A percentile compares a stretch with the other conserved stretches of the same genome.
phyloP scores from a whole-genome alignment of 1,140 invertebrate genomes.

The Hypsibius dujardini region DNA sequence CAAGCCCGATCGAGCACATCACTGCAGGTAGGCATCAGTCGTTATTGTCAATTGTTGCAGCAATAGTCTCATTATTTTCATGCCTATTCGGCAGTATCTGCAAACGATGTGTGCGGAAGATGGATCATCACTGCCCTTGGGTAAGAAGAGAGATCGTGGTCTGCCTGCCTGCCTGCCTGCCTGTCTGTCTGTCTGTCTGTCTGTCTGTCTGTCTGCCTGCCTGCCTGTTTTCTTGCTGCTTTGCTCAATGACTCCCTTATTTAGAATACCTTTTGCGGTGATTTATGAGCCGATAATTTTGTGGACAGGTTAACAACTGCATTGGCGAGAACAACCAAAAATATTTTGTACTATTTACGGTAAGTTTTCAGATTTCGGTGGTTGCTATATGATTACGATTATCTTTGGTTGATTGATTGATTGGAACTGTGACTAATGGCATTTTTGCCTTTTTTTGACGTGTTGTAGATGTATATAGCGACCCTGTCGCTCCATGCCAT shows the following conservation, averaged over 20 bases:
- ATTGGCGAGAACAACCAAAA: conserved; percentile 99
- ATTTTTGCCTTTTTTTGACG: not conserved
- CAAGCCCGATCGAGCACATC: conserved; percentile 93
- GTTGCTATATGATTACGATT: conserved; percentile 18
- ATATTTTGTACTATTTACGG: conserved; percentile 95
- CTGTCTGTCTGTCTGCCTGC: too few relatives aligned
- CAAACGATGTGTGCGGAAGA: conserved; percentile 70
- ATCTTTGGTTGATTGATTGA: too few relatives aligned
- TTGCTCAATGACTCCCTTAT: not conserved
- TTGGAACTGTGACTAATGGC: too few relatives aligned
- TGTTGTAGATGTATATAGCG: conserved; percentile 82
- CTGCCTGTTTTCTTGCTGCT: not conserved
- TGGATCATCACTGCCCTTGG: conserved; percentile 99
- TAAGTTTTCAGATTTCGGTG: conserved; percentile 39
- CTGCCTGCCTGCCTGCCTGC: too few relatives aligned
- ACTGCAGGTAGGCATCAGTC: conserved; percentile 44
- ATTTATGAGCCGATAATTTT: not conserved
- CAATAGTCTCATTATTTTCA: conserved; percentile 26
- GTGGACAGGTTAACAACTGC: conserved; percentile 70
- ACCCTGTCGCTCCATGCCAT: conserved; percentile 82
- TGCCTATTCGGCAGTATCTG: conserved; percentile 25
- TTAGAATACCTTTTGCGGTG: not conserved
- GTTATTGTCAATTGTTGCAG: conserved; percentile 27
- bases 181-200: too few relatives aligned
- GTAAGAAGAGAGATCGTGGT: conserved; percentile 27